Evolutionary conservation across 1,140 invertebrate species (phyloP).

Genomic region (Coelopa frigida): DNA sequence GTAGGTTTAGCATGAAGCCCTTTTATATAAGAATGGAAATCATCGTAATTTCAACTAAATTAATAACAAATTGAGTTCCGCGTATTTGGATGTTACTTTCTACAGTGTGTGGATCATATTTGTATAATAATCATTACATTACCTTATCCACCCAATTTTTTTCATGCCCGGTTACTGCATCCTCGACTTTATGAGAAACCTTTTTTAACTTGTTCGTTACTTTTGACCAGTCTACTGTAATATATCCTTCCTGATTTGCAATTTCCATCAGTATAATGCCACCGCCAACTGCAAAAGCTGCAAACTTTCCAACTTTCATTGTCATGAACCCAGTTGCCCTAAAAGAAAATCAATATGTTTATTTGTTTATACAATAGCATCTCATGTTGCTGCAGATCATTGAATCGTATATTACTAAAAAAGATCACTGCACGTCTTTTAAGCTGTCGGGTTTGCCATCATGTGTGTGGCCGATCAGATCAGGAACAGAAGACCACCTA

Average conservation of each 20-base stretch:
- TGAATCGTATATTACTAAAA: background rate
- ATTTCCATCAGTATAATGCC: conserved; percentile 84
- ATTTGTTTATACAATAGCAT: conserved; percentile 1
- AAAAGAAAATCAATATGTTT: conserved; percentile 3
- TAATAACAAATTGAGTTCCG: too few species aligned
- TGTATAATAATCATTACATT: too few species aligned
- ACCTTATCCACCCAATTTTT: conserved; percentile 74
- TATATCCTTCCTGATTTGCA: conserved; percentile 85
- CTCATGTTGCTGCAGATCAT: background rate
- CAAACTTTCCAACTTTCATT: conserved; percentile 86
- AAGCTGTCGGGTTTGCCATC: background rate
- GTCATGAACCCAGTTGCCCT: conserved; percentile 84
- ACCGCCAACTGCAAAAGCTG: conserved; percentile 80
- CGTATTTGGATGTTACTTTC: too few species aligned
- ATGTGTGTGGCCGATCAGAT: too few species aligned
- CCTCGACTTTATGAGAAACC: conserved; percentile 71
- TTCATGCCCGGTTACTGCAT: conserved; percentile 62
- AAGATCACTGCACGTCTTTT: background rate
- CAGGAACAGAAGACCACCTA: too few species aligned
- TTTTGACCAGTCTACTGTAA: conserved; percentile 85
- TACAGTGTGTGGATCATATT: too few species aligned
- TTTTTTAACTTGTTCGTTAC: conserved; percentile 75
- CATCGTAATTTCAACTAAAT: too few species aligned
- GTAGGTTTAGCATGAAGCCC: too few species aligned
- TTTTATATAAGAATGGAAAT: too few species aligned